These are phyloP conservation scores for Lipotes vexillifer DNA, from an alignment of 2,113 vertebrate species.

Conservation along the genomic window DNA sequence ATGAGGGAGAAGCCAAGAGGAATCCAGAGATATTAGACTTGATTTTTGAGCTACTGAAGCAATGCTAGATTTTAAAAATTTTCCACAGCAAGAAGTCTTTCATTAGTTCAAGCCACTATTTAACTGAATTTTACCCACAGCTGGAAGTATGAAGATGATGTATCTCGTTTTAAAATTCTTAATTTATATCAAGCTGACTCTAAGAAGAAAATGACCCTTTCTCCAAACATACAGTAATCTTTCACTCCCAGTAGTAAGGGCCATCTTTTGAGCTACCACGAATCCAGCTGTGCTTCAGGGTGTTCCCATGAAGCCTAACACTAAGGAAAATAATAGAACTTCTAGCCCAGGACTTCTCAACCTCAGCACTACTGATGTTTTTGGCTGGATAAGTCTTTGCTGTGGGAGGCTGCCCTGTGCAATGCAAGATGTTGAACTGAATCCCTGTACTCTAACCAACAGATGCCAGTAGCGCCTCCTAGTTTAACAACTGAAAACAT, in stretches of 20 bases:
- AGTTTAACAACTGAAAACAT: background rate
- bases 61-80: background rate
- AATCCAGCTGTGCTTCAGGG: background rate
- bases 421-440: background rate
- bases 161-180: background rate
- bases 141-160: background rate
- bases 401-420: background rate
- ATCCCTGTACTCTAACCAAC: background rate
- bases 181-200: background rate
- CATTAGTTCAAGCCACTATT: constrained; percentile 22
- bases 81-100: background rate
- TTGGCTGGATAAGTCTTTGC: background rate
- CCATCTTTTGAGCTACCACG: background rate
- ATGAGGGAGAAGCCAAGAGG: background rate
- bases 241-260: background rate
- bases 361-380: background rate
- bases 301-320: background rate
- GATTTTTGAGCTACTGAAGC: background rate
- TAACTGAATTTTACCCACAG: background rate
- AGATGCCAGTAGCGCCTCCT: background rate
- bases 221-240: background rate
- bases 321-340: background rate
- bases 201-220: background rate
- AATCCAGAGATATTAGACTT: background rate
- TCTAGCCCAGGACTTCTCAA: background rate